Conservation (phyloP, 1,140 invertebrate species). For the Pectinophora gossypiella region DNA sequence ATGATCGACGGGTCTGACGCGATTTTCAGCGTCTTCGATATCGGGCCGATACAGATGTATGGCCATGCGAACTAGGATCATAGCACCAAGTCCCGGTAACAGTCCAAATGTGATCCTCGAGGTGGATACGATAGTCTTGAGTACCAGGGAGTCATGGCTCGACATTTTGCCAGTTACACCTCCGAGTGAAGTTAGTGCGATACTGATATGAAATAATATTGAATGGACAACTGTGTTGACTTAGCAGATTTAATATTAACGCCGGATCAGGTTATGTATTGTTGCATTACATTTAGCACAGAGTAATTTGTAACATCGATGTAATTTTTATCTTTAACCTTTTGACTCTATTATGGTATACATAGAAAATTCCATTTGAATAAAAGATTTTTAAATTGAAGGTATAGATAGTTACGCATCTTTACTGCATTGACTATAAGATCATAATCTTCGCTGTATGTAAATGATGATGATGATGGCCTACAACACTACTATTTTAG, state of each 20-base stretch:
- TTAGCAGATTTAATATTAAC: slow-evolving; percentile 23
- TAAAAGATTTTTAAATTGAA: too few relatives aligned
- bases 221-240: not conserved
- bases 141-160: slow-evolving; percentile 21
- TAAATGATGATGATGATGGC: too few relatives aligned
- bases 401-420: too few relatives aligned
- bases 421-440: too few relatives aligned
- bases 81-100: slow-evolving; percentile 77
- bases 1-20: slow-evolving; percentile 66
- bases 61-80: slow-evolving; percentile 77
- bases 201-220: slow-evolving; percentile 18
- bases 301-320: too few relatives aligned
- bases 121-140: slow-evolving; percentile 60
- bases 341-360: too few relatives aligned
- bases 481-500: too few relatives aligned
- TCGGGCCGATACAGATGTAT: slow-evolving; percentile 79
- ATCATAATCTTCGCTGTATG: too few relatives aligned
- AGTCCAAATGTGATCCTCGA: slow-evolving; percentile 79
- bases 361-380: too few relatives aligned
- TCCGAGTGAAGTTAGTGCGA: slow-evolving; percentile 1
- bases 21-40: slow-evolving; percentile 78
- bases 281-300: slow-evolving; percentile 16
- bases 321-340: too few relatives aligned
- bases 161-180: slow-evolving; percentile 33
- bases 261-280: slow-evolving; percentile 16